Conservation (phyloP, 2,888 invertebrate genomes). For the Drosophila anomalata region DNA sequence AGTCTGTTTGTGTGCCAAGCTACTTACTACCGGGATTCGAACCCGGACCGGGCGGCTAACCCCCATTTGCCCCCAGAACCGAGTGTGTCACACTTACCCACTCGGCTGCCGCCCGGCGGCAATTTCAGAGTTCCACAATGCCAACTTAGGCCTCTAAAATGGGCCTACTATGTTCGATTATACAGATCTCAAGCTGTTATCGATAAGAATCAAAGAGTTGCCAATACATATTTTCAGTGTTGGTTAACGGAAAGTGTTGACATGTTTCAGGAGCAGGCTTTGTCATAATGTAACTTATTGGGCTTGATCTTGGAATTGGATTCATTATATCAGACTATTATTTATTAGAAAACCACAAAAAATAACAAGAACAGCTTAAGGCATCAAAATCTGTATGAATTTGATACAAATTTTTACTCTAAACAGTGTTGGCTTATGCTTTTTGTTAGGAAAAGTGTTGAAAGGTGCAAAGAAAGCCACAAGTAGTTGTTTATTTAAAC, state of each 20-base stretch:
- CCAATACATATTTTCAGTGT: not conserved
- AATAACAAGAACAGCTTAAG: not conserved
- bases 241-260: not conserved
- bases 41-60: not conserved
- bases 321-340: not conserved
- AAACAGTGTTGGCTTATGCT: no score
- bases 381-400: no score
- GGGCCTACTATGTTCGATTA: not conserved
- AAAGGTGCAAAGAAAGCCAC: no score
- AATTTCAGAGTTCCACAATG: not conserved
- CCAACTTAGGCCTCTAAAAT: not conserved
- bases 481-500: no score
- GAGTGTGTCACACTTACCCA: not conserved
- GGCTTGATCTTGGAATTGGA: not conserved
- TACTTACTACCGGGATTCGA: slow-evolving; percentile 7
- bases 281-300: not conserved
- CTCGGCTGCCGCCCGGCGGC: slow-evolving; percentile 4
- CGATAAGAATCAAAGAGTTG: not conserved
- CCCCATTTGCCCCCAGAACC: not conserved
- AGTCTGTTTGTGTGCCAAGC: slow-evolving; percentile 3
- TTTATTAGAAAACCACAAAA: no score
- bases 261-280: not conserved
- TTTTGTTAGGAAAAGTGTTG: no score
- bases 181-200: not conserved
- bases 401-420: no score